These are phyloP conservation scores for Periphyllus acericola DNA, from an alignment of 2,888 invertebrate genomes.

Conservation along the genomic window DNA sequence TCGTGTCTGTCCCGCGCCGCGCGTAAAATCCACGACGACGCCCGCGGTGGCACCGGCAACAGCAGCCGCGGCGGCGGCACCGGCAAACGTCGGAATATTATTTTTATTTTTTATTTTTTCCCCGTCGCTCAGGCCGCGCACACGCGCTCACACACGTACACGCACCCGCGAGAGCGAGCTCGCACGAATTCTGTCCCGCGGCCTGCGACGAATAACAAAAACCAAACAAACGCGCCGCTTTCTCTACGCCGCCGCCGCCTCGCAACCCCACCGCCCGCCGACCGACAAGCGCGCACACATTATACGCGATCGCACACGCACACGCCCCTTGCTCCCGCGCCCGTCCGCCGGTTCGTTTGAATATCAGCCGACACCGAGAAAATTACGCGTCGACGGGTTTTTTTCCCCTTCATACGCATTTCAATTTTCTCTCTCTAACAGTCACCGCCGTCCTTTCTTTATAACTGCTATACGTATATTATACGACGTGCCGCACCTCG, in stretches of 20 bases:
- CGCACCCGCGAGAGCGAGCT: not conserved
- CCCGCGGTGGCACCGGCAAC: not conserved
- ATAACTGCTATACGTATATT: slow-evolving; percentile 10
- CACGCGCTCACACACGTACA: not conserved
- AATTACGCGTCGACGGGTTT: slow-evolving; percentile 58
- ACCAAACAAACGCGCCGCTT: slow-evolving; percentile 53
- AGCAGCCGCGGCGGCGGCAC: not conserved
- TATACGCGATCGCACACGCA: not conserved
- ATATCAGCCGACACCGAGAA: slow-evolving; percentile 53
- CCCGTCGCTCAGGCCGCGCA: not conserved
- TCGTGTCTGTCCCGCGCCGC: not conserved
- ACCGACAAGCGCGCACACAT: not conserved
- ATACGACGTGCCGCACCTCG: not conserved
- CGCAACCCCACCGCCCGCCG: not conserved
- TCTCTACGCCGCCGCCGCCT: slow-evolving; percentile 1
- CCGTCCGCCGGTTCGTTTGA: slow-evolving; percentile 39
- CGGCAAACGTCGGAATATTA: slow-evolving; percentile 13
- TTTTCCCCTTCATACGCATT: not conserved
- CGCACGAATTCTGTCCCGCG: slow-evolving; percentile 35
- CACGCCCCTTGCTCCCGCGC: not conserved
- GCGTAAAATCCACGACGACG: not conserved
- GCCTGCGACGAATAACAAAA: slow-evolving; percentile 54
- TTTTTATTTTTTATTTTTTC: slow-evolving; percentile 13
- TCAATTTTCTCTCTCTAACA: slow-evolving; percentile 18
- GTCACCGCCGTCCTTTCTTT: slow-evolving; percentile 14